Evolutionary conservation across 2,113 vertebrate genomes (phyloP).

Genomic region (Tauraco erythrolophus): DNA sequence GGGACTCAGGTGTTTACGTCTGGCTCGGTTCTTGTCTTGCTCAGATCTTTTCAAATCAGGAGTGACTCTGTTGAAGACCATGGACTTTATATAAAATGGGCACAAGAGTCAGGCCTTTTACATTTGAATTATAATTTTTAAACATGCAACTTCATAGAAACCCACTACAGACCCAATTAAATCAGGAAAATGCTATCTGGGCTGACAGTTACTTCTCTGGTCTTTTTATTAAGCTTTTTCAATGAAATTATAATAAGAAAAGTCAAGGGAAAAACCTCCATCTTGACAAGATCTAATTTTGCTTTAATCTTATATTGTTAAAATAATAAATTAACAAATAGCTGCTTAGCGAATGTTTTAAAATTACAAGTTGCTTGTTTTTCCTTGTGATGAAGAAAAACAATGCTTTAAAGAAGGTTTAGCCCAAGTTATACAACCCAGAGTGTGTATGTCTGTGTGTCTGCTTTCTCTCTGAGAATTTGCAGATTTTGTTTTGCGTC

Average conservation of each 20-base stretch:
- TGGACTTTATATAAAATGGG: not conserved
- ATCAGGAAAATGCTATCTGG: not conserved
- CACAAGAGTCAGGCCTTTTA: not conserved
- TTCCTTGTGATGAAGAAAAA: not conserved
- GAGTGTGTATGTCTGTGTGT: not conserved
- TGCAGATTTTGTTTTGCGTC: not conserved
- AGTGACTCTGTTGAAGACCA: not conserved
- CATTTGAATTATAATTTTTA: not conserved
- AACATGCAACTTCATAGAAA: not conserved
- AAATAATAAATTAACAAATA: not conserved
- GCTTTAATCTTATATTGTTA: not conserved
- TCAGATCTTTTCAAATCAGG: not conserved
- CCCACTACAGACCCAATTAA: not conserved
- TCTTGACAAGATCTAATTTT: not conserved
- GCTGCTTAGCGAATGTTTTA: not conserved
- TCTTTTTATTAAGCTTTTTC: not conserved
- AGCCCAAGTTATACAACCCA: not conserved
- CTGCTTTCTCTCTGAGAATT: not conserved
- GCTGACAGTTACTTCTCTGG: not conserved
- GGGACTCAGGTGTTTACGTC: fast-evolving
- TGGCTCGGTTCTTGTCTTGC: not conserved
- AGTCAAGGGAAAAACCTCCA: not conserved
- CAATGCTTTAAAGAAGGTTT: not conserved
- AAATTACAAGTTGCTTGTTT: not conserved
- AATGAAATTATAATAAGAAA: not conserved